phyloP scores from a whole-genome alignment of 2,797 vertebrate species.

The Craterocephalus amniculus region DNA sequence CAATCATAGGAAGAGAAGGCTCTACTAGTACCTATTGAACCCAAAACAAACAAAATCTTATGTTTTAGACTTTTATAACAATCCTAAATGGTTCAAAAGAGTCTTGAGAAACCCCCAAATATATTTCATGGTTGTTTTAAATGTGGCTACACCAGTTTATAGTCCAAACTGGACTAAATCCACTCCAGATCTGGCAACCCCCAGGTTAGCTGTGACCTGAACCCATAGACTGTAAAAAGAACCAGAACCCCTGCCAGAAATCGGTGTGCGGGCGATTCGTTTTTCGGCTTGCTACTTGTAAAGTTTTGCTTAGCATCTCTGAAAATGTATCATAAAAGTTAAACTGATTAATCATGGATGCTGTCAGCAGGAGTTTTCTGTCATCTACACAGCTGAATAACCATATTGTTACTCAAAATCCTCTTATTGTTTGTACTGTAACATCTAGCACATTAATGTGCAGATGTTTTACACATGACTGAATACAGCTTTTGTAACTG shows the following conservation, averaged over 20 bases:
- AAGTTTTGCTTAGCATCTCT: background rate
- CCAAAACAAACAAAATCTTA: no score
- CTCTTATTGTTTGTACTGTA: background rate
- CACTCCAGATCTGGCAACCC: background rate
- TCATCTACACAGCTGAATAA: background rate
- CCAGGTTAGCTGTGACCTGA: background rate
- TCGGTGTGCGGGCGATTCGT: background rate
- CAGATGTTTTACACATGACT: conserved; percentile 46
- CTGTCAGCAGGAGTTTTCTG: background rate
- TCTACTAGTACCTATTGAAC: no score
- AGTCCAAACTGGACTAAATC: background rate
- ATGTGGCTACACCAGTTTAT: background rate
- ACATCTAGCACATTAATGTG: conserved; percentile 23
- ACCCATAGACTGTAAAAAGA: no score
- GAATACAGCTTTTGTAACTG: conserved; percentile 47
- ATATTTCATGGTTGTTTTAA: background rate
- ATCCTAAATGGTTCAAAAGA: background rate
- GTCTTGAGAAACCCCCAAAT: background rate
- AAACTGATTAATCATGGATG: background rate
- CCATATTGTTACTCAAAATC: background rate
- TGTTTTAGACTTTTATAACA: no score
- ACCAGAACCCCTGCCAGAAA: background rate
- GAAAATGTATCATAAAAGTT: background rate
- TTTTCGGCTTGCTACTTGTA: background rate
- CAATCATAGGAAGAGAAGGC: no score